Evolutionary conservation across 1,140 invertebrate genomes (phyloP).

Genomic region (Sarcophaga peregrina): DNA sequence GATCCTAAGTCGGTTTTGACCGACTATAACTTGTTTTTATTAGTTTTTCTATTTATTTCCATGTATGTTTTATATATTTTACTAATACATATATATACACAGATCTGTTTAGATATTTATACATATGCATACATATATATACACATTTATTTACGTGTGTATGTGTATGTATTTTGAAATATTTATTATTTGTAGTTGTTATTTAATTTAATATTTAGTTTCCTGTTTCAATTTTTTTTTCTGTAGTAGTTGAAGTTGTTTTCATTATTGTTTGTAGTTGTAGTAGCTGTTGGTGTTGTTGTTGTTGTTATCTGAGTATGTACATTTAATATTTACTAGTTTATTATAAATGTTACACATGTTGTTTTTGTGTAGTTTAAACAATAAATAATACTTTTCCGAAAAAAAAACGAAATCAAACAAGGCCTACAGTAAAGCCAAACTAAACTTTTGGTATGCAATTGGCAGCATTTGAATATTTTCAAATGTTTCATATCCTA

Average conservation of each 20-base stretch:
- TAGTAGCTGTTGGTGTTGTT: neutral
- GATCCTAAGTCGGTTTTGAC: too few species aligned
- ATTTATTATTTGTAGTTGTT: neutral
- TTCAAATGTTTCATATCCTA: too few species aligned
- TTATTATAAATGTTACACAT: conserved; percentile 8
- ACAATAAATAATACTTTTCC: neutral
- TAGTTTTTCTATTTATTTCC: neutral
- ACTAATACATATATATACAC: neutral
- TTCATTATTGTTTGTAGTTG: neutral
- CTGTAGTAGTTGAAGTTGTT: neutral
- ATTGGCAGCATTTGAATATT: too few species aligned
- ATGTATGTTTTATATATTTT: neutral
- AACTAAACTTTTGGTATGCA: too few species aligned
- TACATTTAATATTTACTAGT: neutral
- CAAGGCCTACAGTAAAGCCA: too few species aligned
- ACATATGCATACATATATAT: neutral
- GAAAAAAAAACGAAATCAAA: too few species aligned
- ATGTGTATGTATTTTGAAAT: neutral
- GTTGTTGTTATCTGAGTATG: neutral
- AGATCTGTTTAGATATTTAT: too few species aligned
- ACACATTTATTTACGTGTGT: neutral
- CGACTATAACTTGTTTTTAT: too few species aligned
- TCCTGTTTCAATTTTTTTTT: neutral
- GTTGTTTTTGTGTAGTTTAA: conserved; percentile 2
- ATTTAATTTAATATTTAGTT: conserved; percentile 2